phyloP scores from a whole-genome alignment of 1,140 invertebrate species.

The Periplaneta americana region DNA sequence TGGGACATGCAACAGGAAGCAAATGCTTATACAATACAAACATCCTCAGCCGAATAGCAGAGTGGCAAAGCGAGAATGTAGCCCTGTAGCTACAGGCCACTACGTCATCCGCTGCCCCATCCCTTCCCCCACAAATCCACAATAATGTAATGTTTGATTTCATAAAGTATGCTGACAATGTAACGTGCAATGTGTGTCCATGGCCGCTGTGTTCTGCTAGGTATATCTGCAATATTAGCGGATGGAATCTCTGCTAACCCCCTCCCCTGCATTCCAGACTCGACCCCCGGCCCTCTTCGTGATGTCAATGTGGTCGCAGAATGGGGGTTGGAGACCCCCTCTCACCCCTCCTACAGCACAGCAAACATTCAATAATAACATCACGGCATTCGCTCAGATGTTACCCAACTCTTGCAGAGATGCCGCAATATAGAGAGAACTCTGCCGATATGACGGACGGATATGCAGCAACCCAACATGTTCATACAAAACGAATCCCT shows the following conservation, averaged over 20 bases:
- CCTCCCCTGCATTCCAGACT: neutral
- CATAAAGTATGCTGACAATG: constrained; percentile 11
- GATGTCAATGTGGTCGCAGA: constrained; percentile 8
- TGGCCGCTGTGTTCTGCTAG: neutral
- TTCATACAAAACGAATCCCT: too few species aligned
- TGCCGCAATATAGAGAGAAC: too few species aligned
- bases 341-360: too few species aligned
- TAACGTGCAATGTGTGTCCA: neutral
- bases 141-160: constrained; percentile 12
- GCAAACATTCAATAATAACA: neutral
- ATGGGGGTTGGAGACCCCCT: neutral
- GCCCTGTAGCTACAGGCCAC: neutral
- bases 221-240: neutral
- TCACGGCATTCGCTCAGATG: too few species aligned
- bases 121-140: constrained; percentile 7
- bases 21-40: neutral
- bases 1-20: neutral
- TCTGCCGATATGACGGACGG: too few species aligned
- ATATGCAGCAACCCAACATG: too few species aligned
- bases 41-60: neutral
- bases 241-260: neutral
- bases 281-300: neutral
- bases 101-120: neutral
- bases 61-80: neutral
- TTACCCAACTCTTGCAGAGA: too few species aligned